Evolutionary conservation across 2,888 invertebrate species (phyloP).

Genomic region (Pimpla rufipes): DNA sequence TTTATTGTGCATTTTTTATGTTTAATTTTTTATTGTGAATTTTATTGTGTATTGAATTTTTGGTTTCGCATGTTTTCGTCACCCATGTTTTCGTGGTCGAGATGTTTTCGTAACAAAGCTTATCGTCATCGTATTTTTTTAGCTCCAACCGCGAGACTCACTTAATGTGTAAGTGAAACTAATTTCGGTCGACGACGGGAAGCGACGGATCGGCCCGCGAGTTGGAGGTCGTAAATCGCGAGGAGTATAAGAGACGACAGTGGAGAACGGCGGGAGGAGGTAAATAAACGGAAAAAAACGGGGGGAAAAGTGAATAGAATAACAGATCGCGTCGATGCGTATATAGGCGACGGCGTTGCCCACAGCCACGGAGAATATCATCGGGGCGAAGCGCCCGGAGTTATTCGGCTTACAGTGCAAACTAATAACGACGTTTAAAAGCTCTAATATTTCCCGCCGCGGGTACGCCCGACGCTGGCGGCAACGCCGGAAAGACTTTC

Average conservation of each 20-base stretch:
- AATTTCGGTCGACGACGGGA: neutral
- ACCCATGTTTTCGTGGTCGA: no score
- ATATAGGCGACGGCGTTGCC: conserved; percentile 15
- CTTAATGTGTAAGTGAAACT: no score
- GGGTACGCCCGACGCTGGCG: conserved; percentile 66
- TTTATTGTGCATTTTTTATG: no score
- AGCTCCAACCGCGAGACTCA: no score
- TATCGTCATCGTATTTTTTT: no score
- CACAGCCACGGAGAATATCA: conserved; percentile 64
- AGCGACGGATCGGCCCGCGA: conserved; percentile 32
- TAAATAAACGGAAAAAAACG: conserved; percentile 47
- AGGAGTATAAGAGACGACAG: conserved; percentile 9
- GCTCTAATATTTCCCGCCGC: conserved; percentile 81
- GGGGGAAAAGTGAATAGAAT: conserved; percentile 40
- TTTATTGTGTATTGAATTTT: no score
- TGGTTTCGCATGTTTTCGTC: no score
- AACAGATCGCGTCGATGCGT: conserved; percentile 35
- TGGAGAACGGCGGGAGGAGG: conserved; percentile 18
- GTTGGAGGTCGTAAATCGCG: conserved; percentile 34
- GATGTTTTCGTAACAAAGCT: no score
- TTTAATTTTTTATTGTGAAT: no score
- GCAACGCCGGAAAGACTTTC: conserved; percentile 74
- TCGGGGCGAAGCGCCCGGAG: conserved; percentile 71
- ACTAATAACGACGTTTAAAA: conserved; percentile 83
- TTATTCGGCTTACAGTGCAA: conserved; percentile 80